These are phyloP conservation scores for Caenorhabditis sulstoni DNA, from an alignment of 2,888 invertebrate genomes.

Conservation along the genomic window DNA sequence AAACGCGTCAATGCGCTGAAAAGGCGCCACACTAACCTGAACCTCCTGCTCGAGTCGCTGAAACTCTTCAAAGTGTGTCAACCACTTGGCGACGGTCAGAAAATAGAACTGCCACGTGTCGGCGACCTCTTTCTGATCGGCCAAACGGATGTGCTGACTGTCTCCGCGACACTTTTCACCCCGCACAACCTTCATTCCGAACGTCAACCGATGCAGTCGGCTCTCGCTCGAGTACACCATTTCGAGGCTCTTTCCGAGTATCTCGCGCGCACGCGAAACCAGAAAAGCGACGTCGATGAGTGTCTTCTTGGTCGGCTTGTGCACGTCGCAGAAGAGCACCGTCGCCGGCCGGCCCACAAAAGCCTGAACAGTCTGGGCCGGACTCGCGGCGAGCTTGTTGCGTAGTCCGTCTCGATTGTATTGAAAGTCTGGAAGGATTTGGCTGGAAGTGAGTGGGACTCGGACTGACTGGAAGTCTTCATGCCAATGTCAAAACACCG, in stretches of 20 bases:
- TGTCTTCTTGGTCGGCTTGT: constrained; percentile 13
- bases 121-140: constrained; percentile 18
- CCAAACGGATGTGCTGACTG: neutral
- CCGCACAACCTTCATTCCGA: constrained; percentile 16
- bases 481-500: constrained; percentile 35
- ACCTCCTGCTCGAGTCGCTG: constrained; percentile 21
- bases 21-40: constrained; percentile 27
- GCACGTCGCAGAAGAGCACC: constrained; percentile 34
- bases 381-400: neutral
- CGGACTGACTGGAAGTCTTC: constrained; percentile 28
- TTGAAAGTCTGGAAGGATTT: constrained; percentile 28
- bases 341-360: constrained; percentile 34
- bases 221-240: constrained; percentile 9
- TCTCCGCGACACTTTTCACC: neutral
- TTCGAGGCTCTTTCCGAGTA: constrained; percentile 9
- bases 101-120: constrained; percentile 46
- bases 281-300: constrained; percentile 19
- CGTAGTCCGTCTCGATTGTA: constrained; percentile 33
- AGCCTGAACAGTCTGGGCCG: constrained; percentile 10
- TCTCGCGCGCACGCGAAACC: neutral
- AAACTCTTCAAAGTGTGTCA: constrained; percentile 58
- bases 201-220: constrained; percentile 18
- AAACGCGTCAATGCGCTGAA: neutral
- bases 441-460: neutral
- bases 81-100: constrained; percentile 51